These are phyloP conservation scores for Pseudopodoces humilis DNA, from an alignment of 2,113 vertebrate genomes.

Conservation along the genomic window DNA sequence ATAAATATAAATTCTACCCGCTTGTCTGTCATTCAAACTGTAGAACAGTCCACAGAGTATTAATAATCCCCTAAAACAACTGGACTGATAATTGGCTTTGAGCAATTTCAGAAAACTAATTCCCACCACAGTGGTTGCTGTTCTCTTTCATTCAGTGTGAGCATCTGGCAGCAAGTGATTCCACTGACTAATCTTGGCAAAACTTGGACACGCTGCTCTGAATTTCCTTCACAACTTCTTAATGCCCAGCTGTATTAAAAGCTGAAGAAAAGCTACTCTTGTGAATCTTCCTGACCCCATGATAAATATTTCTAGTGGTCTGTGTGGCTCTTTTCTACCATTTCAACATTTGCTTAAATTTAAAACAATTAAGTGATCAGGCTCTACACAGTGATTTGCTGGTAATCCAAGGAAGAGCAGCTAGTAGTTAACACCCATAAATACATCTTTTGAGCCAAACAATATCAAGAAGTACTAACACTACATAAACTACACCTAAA, in stretches of 20 bases:
- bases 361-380: not conserved
- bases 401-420: not conserved
- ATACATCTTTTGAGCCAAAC: not conserved
- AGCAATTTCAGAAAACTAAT: not conserved
- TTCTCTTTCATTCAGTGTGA: not conserved
- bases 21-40: not conserved
- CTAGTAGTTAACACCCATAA: not conserved
- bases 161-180: not conserved
- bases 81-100: not conserved
- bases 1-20: not conserved
- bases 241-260: not conserved
- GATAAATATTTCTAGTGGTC: not conserved
- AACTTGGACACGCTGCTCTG: not conserved
- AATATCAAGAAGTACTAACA: not conserved
- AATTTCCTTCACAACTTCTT: not conserved
- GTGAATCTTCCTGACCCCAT: not conserved
- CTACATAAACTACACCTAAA: not conserved
- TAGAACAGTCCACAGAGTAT: not conserved
- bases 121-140: not conserved
- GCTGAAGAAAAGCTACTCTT: not conserved
- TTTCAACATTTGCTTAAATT: not conserved
- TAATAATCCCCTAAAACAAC: not conserved
- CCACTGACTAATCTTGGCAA: not conserved
- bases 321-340: not conserved
- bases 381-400: not conserved